A percentile compares a stretch with the other conserved stretches of the same genome.
phyloP scores from a whole-genome alignment of 1,140 invertebrate genomes.

The Penaeus japonicus region DNA sequence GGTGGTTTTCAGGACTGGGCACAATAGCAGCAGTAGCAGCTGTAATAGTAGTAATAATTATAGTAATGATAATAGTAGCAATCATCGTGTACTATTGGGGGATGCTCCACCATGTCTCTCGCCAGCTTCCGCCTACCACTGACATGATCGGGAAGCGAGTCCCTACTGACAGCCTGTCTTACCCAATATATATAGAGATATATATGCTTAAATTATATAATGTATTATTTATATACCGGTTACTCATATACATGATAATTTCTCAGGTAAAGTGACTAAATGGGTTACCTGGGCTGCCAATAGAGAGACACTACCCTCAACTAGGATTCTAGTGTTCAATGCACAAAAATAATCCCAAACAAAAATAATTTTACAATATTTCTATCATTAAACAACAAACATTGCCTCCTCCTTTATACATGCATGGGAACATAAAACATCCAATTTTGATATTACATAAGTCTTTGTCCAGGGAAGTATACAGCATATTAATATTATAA shows the following conservation, averaged over 20 bases:
- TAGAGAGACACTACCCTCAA: slow-evolving; percentile 24
- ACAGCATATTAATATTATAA: slow-evolving; percentile 48
- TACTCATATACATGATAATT: slow-evolving; percentile 28
- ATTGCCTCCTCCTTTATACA: slow-evolving; percentile 53
- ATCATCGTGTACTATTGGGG: slow-evolving; percentile 46
- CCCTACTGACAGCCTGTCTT: slow-evolving; percentile 24
- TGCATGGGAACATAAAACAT: slow-evolving; percentile 54
- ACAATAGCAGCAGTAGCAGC: slow-evolving; percentile 48
- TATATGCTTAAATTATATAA: slow-evolving; percentile 12
- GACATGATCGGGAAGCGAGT: slow-evolving; percentile 29
- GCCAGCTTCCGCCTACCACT: slow-evolving; percentile 48
- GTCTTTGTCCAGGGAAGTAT: slow-evolving; percentile 43
- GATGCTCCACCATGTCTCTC: slow-evolving; percentile 48
- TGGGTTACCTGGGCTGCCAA: slow-evolving; percentile 21
- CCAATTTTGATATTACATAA: slow-evolving; percentile 53
- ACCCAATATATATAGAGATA: slow-evolving; percentile 7
- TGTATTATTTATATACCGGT: slow-evolving; percentile 16
- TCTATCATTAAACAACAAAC: slow-evolving; percentile 56
- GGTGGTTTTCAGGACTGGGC: slow-evolving; percentile 22
- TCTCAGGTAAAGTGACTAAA: slow-evolving; percentile 19
- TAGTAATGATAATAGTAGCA: slow-evolving; percentile 47
- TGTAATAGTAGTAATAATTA: slow-evolving; percentile 44
- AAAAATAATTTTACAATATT: slow-evolving; percentile 56
- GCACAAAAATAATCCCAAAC: slow-evolving; percentile 57
- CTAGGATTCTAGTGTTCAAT: slow-evolving; percentile 52